Evolutionary conservation across 2,797 vertebrate species (phyloP).

Genomic region (Lithobates pipiens): DNA sequence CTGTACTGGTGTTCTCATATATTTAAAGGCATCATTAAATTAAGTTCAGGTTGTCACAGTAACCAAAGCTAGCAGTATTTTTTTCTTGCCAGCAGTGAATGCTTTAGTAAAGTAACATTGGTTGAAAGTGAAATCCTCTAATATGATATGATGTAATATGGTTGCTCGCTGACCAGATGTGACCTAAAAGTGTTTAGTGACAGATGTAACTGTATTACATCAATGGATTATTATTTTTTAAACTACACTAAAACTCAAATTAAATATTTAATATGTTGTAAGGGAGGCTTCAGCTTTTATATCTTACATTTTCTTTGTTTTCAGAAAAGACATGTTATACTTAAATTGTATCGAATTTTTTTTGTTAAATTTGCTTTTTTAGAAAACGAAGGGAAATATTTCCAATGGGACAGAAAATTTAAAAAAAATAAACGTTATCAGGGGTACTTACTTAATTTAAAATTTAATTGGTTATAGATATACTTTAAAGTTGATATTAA

Average conservation of each 20-base stretch:
- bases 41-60: conserved; percentile 49
- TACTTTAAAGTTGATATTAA: no score
- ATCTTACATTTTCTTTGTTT: not conserved
- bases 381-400: no score
- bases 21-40: conserved; percentile 58
- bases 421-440: no score
- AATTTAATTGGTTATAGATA: no score
- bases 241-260: conserved; percentile 24
- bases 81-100: conserved; percentile 12
- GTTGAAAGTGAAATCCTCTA: conserved; percentile 34
- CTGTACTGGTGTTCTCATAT: conserved; percentile 10
- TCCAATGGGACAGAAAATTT: no score
- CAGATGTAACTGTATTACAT: conserved; percentile 35
- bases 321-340: not conserved
- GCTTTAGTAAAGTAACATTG: conserved; percentile 20
- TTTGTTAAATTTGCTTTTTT: no score
- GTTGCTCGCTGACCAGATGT: conserved; percentile 45
- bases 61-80: conserved; percentile 17
- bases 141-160: conserved; percentile 17
- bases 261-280: conserved; percentile 33
- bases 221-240: conserved; percentile 28
- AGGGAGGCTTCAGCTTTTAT: conserved; percentile 2
- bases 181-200: conserved; percentile 49
- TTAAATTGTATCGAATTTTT: no score
- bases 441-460: no score